These are phyloP conservation scores for Andrena dorsata DNA, from an alignment of 2,888 invertebrate genomes.

Conservation along the genomic window DNA sequence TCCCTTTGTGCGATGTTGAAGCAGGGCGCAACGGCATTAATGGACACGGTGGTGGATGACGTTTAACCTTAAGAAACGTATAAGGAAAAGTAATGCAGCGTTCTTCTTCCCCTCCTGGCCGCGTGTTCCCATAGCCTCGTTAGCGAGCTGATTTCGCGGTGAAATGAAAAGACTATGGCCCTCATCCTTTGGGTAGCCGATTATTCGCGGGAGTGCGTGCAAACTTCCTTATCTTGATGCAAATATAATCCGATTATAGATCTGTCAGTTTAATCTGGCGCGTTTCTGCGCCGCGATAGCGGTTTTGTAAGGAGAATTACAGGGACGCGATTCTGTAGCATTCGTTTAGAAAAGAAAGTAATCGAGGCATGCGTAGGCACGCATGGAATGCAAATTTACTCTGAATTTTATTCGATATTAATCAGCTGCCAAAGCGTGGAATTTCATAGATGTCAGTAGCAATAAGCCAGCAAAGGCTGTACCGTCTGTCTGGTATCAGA, in stretches of 20 bases:
- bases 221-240: conserved; percentile 48
- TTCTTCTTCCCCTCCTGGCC: neutral
- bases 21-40: no score
- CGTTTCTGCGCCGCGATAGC: conserved; percentile 7
- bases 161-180: conserved; percentile 21
- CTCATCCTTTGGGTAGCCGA: conserved; percentile 44
- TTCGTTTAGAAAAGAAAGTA: neutral
- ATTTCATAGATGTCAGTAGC: conserved; percentile 9
- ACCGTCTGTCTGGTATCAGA: neutral
- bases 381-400: neutral
- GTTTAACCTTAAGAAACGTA: no score
- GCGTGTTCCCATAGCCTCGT: neutral
- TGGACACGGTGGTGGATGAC: no score
- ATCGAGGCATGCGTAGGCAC: neutral
- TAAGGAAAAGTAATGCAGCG: neutral
- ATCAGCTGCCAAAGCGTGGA: neutral
- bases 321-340: neutral
- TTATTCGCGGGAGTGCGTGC: conserved; percentile 21
- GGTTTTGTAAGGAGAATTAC: neutral
- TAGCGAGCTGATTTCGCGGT: neutral
- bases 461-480: neutral
- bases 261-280: conserved; percentile 42
- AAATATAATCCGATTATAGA: conserved; percentile 53
- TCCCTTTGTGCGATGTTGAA: no score
- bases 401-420: neutral